These are phyloP conservation scores for Eulithis testata DNA, from an alignment of 2,888 invertebrate genomes.

Conservation along the genomic window DNA sequence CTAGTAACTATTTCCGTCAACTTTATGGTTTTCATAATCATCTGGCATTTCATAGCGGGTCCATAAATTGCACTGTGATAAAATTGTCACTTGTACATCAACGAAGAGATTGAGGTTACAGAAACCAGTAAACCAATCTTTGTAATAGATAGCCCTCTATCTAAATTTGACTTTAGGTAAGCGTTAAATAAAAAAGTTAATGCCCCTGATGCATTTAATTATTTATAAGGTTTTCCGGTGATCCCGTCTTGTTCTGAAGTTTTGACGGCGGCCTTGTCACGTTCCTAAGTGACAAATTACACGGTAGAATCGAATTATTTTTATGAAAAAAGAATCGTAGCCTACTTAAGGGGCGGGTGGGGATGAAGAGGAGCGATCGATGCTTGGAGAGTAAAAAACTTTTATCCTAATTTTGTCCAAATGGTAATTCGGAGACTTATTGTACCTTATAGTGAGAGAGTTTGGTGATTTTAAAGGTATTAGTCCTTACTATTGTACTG, in stretches of 20 bases:
- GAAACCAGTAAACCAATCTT: no score
- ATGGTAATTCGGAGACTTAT: not conserved
- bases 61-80: no score
- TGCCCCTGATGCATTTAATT: slow-evolving; percentile 71
- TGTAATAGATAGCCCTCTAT: slow-evolving; percentile 37
- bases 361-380: slow-evolving; percentile 13
- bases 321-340: slow-evolving; percentile 36
- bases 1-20: no score
- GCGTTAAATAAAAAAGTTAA: slow-evolving; percentile 65
- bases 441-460: not conserved
- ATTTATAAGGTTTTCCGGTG: slow-evolving; percentile 77
- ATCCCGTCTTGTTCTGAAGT: slow-evolving; percentile 64
- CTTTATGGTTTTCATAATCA: no score
- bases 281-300: slow-evolving; percentile 78
- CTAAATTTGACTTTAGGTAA: slow-evolving; percentile 45
- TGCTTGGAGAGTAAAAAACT: slow-evolving; percentile 4
- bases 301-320: slow-evolving; percentile 56
- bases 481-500: no score
- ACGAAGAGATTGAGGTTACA: no score
- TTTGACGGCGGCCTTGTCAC: slow-evolving; percentile 66
- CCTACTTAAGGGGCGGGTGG: slow-evolving; percentile 17
- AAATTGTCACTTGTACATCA: no score
- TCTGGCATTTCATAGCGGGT: no score
- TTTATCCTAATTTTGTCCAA: slow-evolving; percentile 3
- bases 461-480: not conserved